Evolutionary conservation across 2,113 vertebrate genomes (phyloP), one percentile per base, ranked within the genome.

Genomic region (Acrocephalus kingi): DNA sequence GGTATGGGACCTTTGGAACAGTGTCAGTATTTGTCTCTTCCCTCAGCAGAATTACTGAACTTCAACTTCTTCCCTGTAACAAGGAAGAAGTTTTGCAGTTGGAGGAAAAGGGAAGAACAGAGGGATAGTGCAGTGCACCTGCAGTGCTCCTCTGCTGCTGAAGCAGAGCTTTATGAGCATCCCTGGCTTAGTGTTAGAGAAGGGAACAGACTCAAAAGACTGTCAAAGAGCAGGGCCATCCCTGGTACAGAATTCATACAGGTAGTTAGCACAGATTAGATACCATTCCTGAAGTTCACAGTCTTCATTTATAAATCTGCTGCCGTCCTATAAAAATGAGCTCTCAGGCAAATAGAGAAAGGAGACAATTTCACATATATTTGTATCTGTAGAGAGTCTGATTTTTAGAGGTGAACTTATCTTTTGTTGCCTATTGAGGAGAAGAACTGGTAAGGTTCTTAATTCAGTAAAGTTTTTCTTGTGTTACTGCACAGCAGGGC

Each of bases 81-180:
- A 25, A 63, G 66, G 25, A 31, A 41, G 39, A 69, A 77, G n/a
- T 45, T 94, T 14, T 78, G 37, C n/a, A 76, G 15, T 4, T 66
- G 61, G 33, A 81, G 39, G 33, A n/a, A 19, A 58, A 48, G 49
- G 23, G 20, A 22, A 11, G 43, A 85, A 15, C 15, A 82, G 51
- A 6, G 7, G 35, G n/a, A 19, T 13, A 31, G 33, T 2, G 2
- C 11, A 2, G 0, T 0, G 30, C 6, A 25, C 20, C n/a, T 59
- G 45, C 49, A 45, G 1, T 30, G 24, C 31, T 73, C 12, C 19
- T 66, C 58, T 68, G 54, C 62, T 83, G 41, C 54, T 80, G 30
- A n/a, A 21, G 19, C 6, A 13, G 45, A 56, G 7, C 14, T 55
- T 2, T 27, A 1, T 39, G 30, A 71, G 10, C 54, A 66, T 56